These are phyloP conservation scores for Embiotoca jacksoni DNA, from an alignment of 2,113 vertebrate genomes.

Conservation along the genomic window DNA sequence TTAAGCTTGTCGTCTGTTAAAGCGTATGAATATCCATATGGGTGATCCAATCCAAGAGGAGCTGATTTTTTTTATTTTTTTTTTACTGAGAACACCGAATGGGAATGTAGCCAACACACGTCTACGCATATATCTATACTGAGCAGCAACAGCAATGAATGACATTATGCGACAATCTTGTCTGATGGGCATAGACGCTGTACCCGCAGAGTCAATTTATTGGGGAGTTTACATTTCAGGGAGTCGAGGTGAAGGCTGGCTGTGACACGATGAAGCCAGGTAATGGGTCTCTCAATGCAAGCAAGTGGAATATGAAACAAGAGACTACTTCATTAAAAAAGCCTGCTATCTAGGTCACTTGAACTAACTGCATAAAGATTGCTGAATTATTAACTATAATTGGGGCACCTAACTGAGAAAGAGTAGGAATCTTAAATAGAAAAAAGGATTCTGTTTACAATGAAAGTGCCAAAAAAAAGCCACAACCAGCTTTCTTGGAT, in stretches of 20 bases:
- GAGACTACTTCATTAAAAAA: conserved; percentile 72
- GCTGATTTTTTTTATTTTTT: conserved; percentile 7
- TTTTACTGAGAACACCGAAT: conserved; percentile 2
- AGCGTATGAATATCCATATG: conserved; percentile 59
- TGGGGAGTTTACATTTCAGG: conserved; percentile 38
- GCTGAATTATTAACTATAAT: conserved; percentile 83
- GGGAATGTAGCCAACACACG: conserved; percentile 26
- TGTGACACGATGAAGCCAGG: conserved; percentile 47
- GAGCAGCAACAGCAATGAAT: conserved; percentile 27
- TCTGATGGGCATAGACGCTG: conserved; percentile 45
- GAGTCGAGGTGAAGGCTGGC: conserved; percentile 28
- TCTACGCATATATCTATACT: conserved; percentile 21
- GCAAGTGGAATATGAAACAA: conserved; percentile 64
- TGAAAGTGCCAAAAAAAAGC: neutral
- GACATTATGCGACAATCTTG: conserved; percentile 54
- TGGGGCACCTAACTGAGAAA: conserved; percentile 77
- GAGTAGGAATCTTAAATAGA: conserved; percentile 44
- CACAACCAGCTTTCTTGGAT: neutral
- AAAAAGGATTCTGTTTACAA: conserved; percentile 39
- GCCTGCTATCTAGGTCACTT: conserved; percentile 79
- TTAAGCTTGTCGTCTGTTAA: conserved; percentile 44
- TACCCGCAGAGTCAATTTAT: conserved; percentile 50
- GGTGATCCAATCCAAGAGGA: conserved; percentile 38
- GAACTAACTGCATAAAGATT: conserved; percentile 78
- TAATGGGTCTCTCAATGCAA: conserved; percentile 58